These are phyloP conservation scores for Leptodirus hochenwartii DNA, from an alignment of 2,888 invertebrate genomes.

Conservation along the genomic window DNA sequence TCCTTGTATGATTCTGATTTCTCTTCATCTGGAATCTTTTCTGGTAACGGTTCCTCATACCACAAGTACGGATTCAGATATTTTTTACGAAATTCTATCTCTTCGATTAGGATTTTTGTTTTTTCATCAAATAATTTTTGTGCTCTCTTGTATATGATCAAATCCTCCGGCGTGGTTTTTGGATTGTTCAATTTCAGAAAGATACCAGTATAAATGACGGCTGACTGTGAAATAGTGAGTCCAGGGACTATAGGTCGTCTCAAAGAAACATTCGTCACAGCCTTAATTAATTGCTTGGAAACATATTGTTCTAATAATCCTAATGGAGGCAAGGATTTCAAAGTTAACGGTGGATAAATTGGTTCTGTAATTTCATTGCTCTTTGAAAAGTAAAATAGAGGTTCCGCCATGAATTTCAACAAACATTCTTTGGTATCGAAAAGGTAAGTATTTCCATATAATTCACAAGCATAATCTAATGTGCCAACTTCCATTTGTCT, in stretches of 20 bases:
- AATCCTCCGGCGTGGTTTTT: conserved; percentile 18
- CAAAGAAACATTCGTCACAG: conserved; percentile 32
- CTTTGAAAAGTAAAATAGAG: conserved; percentile 29
- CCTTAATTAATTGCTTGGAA: conserved; percentile 32
- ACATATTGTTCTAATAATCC: conserved; percentile 44
- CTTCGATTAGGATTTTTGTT: conserved; percentile 17
- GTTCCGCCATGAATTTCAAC: conserved; percentile 32
- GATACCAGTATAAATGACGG: conserved; percentile 34
- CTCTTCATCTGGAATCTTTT: no score
- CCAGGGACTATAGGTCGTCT: conserved; percentile 42
- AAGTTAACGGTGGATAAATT: conserved; percentile 28
- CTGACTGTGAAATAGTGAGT: conserved; percentile 31
- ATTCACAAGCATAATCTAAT: conserved; percentile 29
- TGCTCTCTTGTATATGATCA: conserved; percentile 25
- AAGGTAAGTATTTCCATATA: conserved; percentile 32
- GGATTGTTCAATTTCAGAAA: conserved; percentile 36
- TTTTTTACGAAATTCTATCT: conserved; percentile 21
- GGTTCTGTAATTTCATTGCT: no score
- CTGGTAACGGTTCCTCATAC: conserved; percentile 25
- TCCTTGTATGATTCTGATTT: no score
- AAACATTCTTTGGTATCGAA: conserved; percentile 35
- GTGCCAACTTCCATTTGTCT: conserved; percentile 29
- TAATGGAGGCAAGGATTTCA: conserved; percentile 33
- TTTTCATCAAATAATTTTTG: conserved; percentile 24
- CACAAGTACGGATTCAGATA: conserved; percentile 35